Evolutionary conservation across 2,113 vertebrate genomes (phyloP), one percentile per base, ranked within the genome.

Genomic region (Rhabdornis inornatus): DNA sequence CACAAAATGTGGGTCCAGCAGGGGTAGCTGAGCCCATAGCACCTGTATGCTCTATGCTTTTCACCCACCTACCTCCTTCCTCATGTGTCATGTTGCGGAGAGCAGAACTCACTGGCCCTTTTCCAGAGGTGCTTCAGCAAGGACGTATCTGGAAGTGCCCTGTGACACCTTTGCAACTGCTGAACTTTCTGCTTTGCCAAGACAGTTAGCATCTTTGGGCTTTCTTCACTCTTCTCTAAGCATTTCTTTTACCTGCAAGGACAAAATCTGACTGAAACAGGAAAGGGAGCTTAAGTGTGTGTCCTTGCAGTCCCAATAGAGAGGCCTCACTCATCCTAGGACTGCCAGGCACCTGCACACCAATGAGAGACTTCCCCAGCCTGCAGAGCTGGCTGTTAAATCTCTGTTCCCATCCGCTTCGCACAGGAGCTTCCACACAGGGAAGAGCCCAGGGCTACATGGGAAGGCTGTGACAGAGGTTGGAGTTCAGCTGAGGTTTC

Each of bases 401-500:
- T 64, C 44, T 81, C 39, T 2, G 0, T 79, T 79, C 61, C 47
- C 52, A 64, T 78, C 70, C 0, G 0, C 65, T 82, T 63, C 60
- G 27, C 66, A 44, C 39, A 25, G 50, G 45, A 68, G 25, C 22
- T 83, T 90, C 77, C 65, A 65, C 3, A 5, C 33, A 66, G 59
- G 23, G 56, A 39, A 86, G 49, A 86, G 52, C 64, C 80, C 60
- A 71, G 60, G 69, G 60, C 80, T 81, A n/a, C 71, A 5, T 50
- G 33, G 13, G 19, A 68, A 74, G 76, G 55, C 92, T 81, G 59
- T 0, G 0, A 37, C 9, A 1, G 68, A 74, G 39, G 31, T 86
- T 56, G 65, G 49, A 89, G 74, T 78, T 92, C 83, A 87, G 50
- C 60, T 69, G 44, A 89, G 77, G 24, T 63, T 53, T 78, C 69